These are phyloP conservation scores for Polydrusus cervinus DNA, from an alignment of 2,888 invertebrate species.

Conservation along the genomic window DNA sequence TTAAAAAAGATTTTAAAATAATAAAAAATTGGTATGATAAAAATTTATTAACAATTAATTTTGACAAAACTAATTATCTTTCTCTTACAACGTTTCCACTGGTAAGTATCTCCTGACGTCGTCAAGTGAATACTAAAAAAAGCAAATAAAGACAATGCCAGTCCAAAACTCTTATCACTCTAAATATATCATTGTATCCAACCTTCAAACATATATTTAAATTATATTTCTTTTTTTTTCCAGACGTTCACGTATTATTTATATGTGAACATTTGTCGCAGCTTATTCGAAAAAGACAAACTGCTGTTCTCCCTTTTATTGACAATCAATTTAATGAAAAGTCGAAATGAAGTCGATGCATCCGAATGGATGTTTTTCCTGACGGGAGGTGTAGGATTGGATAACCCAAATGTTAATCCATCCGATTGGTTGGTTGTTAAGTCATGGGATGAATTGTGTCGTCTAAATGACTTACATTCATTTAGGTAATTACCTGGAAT, in stretches of 20 bases:
- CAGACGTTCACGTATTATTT: conserved; percentile 89
- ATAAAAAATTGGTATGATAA: too few species aligned
- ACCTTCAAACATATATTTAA: too few species aligned
- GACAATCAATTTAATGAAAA: conserved; percentile 80
- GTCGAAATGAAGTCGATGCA: conserved; percentile 75
- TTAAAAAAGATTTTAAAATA: too few species aligned
- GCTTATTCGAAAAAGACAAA: conserved; percentile 96
- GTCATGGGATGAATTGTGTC: conserved; percentile 87
- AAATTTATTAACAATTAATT: too few species aligned
- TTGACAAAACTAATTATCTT: too few species aligned
- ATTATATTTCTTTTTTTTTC: not conserved
- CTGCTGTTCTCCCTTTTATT: conserved; percentile 88
- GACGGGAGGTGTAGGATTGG: conserved; percentile 88
- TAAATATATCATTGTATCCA: too few species aligned
- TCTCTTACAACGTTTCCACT: too few species aligned
- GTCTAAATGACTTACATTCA: conserved; percentile 74
- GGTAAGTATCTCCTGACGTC: too few species aligned
- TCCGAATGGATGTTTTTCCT: conserved; percentile 89
- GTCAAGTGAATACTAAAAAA: too few species aligned
- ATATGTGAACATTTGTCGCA: conserved; percentile 93
- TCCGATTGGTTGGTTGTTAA: conserved; percentile 81
- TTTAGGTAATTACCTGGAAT: conserved; percentile 66
- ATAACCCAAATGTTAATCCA: conserved; percentile 83
- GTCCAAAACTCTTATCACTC: too few species aligned
- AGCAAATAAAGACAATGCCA: too few species aligned